Base-by-base conservation (phyloP, 2,113 vertebrate species). In the Pedionomus torquatus region DNA sequence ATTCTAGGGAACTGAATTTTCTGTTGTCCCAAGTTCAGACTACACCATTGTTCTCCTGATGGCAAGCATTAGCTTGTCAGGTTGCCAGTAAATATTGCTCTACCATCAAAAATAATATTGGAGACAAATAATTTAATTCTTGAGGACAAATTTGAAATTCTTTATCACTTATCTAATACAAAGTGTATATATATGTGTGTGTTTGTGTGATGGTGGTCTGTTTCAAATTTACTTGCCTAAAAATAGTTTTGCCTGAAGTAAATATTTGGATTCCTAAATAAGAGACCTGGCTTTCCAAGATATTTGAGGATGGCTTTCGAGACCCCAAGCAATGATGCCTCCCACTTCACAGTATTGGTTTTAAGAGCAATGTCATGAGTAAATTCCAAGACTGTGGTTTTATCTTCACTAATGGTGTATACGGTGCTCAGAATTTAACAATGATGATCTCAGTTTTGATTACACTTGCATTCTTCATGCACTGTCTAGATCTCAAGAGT, bases 181-280 rank as follows among this genome's bases (percentile, higher is more conserved):
- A 76, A 84, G 52, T 54, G 8, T 54, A 8, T 54, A 44, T 64
- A 63, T 7, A 37, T 46, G 19, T 46, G 19, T 17, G 26, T 46
- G 19, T 46, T 7, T 17, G 26, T 46, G 44, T 1, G 1, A 0
- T 19, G 16, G 5, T 39, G 14, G 44, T 54, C 28, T 11, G 8
- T 64, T 83, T 83, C 24, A 90, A 43, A 78, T 61, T 60, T 74
- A 49, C 10, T 92, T 66, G 28, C 30, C 71, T 68, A 49, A 46
- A 90, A 77, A 37, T 31, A 52, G 8, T n/a, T 83, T 71, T 90
- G 10, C 33, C 60, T 87, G 15, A 75, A 91, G 26, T 48, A 78
- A 83, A 41, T 90, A 82, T 58, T 58, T 92, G 13, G 20, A 49
- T 35, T 88, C 19, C 19, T 75, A 51, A 66, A 19, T 61, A 76